Evolutionary conservation across 2,888 invertebrate genomes (phyloP).

Genomic region (Trichopoda pennipes): DNA sequence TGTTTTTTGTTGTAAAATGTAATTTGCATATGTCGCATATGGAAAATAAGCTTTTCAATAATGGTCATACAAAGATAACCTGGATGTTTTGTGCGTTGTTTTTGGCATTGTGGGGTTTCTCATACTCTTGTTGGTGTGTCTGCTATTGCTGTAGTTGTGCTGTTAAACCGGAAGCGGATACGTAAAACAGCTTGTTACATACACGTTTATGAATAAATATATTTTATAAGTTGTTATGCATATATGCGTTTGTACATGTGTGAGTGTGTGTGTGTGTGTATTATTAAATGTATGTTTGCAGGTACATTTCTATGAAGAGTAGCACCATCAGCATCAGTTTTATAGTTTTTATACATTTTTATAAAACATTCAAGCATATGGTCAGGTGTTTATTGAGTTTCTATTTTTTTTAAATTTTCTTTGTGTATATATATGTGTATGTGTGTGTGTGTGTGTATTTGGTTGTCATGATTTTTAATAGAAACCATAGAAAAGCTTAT

Average conservation of each 20-base stretch:
- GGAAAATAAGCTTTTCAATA: conserved; percentile 65
- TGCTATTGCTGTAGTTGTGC: conserved; percentile 10
- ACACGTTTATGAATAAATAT: conserved; percentile 32
- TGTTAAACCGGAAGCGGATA: conserved; percentile 66
- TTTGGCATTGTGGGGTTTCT: conserved; percentile 13
- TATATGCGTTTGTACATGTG: neutral
- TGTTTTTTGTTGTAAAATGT: too few species aligned
- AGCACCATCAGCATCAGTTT: conserved; percentile 29
- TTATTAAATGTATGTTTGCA: neutral
- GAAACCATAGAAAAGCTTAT: conserved; percentile 39
- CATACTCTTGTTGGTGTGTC: neutral
- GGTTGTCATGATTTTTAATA: conserved; percentile 53
- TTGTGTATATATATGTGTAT: neutral
- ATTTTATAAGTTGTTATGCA: conserved; percentile 2
- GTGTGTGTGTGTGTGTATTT: conserved; percentile 20
- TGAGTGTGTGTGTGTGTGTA: neutral
- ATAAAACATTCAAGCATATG: conserved; percentile 38
- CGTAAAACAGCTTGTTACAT: conserved; percentile 67
- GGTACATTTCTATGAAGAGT: neutral
- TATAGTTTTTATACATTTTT: conserved; percentile 31
- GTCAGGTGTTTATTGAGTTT: conserved; percentile 66
- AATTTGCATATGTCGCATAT: conserved; percentile 69
- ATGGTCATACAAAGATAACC: conserved; percentile 67
- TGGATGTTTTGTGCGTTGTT: neutral
- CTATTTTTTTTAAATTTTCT: neutral